A percentile compares a stretch with the other conserved stretches of the same genome.
phyloP scores from a whole-genome alignment of 2,113 vertebrate species.

The Gallinago paraguaiae region DNA sequence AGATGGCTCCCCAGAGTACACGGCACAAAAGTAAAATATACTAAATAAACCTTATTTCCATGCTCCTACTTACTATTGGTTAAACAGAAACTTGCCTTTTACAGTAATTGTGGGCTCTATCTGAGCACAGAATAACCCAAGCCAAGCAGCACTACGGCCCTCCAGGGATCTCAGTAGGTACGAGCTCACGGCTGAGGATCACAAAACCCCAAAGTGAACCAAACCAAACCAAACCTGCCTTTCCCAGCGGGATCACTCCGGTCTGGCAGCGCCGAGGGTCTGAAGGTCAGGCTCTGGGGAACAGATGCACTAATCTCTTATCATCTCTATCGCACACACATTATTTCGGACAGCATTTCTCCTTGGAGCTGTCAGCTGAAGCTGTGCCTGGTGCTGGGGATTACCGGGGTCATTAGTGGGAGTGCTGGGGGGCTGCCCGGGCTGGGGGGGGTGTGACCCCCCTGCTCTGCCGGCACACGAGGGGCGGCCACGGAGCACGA shows the following conservation, averaged over 20 bases:
- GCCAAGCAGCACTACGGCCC: background rate
- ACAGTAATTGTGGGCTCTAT: background rate
- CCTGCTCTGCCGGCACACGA: no score
- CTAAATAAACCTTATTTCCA: background rate
- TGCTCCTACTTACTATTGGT: background rate
- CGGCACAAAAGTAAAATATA: background rate
- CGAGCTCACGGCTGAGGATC: background rate
- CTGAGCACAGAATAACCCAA: background rate
- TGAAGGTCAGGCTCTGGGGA: slow-evolving; percentile 52
- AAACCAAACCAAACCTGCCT: slow-evolving; percentile 59
- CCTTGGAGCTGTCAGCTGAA: slow-evolving; percentile 14
- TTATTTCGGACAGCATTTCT: slow-evolving; percentile 40
- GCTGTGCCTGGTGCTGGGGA: slow-evolving; percentile 22
- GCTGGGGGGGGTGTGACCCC: background rate
- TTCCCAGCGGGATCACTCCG: slow-evolving; percentile 7
- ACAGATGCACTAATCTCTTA: slow-evolving; percentile 60
- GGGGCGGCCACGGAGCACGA: background rate
- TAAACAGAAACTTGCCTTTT: background rate
- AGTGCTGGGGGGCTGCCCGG: background rate
- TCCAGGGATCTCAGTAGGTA: slow-evolving; percentile 10
- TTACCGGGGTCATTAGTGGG: slow-evolving; percentile 47
- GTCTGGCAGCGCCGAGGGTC: slow-evolving; percentile 23
- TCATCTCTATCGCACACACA: slow-evolving; percentile 42
- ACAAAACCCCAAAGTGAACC: slow-evolving; percentile 27
- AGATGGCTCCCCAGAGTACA: background rate